Percentiles rank a stretch among this genome's conserved stretches.
Evolutionary conservation across 2,113 vertebrate genomes (phyloP).

Genomic region (Herpetotheres cachinnans): DNA sequence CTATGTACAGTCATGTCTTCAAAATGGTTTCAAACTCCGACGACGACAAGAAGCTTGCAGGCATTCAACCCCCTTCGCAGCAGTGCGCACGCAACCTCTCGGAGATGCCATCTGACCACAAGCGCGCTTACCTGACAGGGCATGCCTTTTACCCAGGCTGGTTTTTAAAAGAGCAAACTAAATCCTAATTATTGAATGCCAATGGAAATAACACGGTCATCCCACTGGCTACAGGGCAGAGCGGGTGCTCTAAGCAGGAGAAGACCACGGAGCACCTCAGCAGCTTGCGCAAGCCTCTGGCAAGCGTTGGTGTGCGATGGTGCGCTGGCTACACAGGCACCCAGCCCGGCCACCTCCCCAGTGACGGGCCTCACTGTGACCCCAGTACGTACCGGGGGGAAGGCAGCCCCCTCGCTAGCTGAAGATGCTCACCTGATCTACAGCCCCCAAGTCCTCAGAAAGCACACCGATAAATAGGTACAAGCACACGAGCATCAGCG

Average conservation of each 20-base stretch:
- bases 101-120: neutral
- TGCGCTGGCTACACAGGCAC: accelerated
- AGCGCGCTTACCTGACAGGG: neutral
- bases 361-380: neutral
- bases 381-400: neutral
- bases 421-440: neutral
- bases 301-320: accelerated
- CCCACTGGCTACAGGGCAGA: neutral
- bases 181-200: neutral
- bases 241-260: neutral
- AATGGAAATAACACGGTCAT: neutral
- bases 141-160: neutral
- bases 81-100: neutral
- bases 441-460: neutral
- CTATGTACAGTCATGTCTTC: neutral
- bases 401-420: neutral
- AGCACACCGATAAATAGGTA: neutral
- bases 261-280: neutral
- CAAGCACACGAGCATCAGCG: neutral
- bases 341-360: neutral
- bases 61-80: neutral
- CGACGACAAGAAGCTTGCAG: accelerated
- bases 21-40: neutral
- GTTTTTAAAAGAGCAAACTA: neutral
- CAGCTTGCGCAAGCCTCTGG: neutral